Evolutionary conservation across 2,797 vertebrate species (phyloP).

Genomic region (Platyrinchus mystaceus): DNA sequence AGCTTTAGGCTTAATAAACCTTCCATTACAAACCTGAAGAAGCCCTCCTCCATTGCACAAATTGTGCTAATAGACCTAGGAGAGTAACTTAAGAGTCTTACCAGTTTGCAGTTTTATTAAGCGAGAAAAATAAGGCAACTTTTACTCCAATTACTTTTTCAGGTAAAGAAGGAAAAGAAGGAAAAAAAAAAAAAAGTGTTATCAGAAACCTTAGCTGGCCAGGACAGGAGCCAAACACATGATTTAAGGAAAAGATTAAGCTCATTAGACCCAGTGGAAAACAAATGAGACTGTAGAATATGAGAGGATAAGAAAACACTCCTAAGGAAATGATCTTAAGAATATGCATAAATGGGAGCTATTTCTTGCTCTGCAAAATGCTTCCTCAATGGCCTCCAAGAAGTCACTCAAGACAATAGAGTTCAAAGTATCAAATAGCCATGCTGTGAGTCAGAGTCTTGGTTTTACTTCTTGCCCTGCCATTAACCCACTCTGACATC

Average conservation of each 20-base stretch:
- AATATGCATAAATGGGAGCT: background rate
- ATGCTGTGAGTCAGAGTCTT: background rate
- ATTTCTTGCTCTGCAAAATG: constrained; percentile 45
- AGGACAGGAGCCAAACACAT: background rate
- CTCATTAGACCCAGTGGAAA: background rate
- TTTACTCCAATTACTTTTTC: background rate
- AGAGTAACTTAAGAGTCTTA: background rate
- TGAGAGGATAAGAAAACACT: constrained; percentile 13
- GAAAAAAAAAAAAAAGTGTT: background rate
- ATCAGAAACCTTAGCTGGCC: background rate
- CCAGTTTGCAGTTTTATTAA: background rate
- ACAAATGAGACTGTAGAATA: background rate
- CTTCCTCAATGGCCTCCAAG: constrained; percentile 39
- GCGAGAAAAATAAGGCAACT: background rate
- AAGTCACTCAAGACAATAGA: constrained; percentile 14
- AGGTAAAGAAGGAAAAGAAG: background rate
- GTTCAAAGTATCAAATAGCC: constrained; percentile 22
- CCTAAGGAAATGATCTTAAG: constrained; percentile 22
- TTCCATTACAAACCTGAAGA: background rate
- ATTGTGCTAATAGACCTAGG: background rate
- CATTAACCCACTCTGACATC: background rate
- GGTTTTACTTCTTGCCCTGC: background rate
- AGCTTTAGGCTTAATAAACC: background rate
- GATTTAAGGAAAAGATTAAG: background rate
- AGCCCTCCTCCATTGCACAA: background rate